Percentiles rank a stretch among this genome's conserved stretches.
Conservation (phyloP, 2,888 invertebrate genomes). For the Cylindroiulus punctatus region DNA sequence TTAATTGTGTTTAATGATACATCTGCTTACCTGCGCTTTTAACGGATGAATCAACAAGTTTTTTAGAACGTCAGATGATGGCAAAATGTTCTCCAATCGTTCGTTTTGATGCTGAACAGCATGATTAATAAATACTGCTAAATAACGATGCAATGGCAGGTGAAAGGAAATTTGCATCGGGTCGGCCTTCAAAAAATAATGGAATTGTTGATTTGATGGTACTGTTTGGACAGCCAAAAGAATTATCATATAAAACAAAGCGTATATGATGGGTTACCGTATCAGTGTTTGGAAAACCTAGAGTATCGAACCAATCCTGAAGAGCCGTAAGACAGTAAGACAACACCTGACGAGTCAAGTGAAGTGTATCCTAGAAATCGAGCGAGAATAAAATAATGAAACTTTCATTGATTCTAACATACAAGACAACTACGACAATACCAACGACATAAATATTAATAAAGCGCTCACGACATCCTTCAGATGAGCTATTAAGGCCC, state of each 20-base stretch:
- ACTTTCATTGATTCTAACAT: background rate
- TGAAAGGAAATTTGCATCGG: conserved; percentile 88
- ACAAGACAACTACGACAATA: no score
- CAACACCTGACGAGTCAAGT: conserved; percentile 79
- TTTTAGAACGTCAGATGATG: conserved; percentile 80
- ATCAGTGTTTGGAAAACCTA: conserved; percentile 75
- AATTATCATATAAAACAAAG: background rate
- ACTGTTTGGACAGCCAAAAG: background rate
- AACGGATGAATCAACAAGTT: conserved; percentile 90
- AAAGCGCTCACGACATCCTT: conserved; percentile 72
- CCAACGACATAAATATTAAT: background rate
- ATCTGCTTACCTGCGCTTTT: conserved; percentile 80
- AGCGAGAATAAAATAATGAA: background rate
- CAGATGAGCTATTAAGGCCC: conserved; percentile 92
- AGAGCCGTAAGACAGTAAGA: conserved; percentile 80
- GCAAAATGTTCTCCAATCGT: conserved; percentile 80
- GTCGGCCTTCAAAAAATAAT: conserved; percentile 59
- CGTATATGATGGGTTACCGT: conserved; percentile 66
- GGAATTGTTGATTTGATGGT: background rate
- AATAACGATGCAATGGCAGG: conserved; percentile 94
- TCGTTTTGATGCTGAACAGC: conserved; percentile 82
- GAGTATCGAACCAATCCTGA: conserved; percentile 88
- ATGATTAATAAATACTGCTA: conserved; percentile 86
- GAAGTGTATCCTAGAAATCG: conserved; percentile 67
- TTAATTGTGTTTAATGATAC: background rate